Base-by-base conservation (phyloP, 2,888 invertebrate genomes). In the Orthosia gothica region DNA sequence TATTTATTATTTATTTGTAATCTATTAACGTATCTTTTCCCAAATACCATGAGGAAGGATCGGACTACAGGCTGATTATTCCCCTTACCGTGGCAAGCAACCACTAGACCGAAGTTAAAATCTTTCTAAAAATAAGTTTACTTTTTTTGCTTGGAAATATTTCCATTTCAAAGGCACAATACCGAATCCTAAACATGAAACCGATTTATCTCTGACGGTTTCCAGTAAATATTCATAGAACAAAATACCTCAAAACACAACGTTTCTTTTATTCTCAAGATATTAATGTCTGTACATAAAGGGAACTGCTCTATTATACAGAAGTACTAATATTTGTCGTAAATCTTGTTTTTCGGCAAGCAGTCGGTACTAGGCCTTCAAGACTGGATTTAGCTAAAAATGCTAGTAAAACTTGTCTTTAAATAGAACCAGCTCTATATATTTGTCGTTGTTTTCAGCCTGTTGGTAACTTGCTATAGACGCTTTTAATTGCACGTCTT, bases 121-220 rank as follows among this genome's bases (percentile, higher is more conserved):
- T 12, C 9, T n/a, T n/a, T 5, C 52, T 23, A 55, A 75, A 77
- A 77, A 64, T 23, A 47, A 55, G 18, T 45, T n/a, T 16, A 47
- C 2, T 59, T 68, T 59, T 16, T 59, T 49, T 40, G n/a, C 13
- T 61, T 26, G 13, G 3, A 15, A 23, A 16, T 45, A 72, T 76
- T 64, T 64, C 40, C 52, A 66, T 79, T 64, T 58, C 32, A 74
- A 67, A 79, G 50, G 3, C 50, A 70, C 5, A 49, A 20, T 32
- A 50, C 26, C 49, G 4, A 55, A 64, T 26, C 16, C n/a, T 45
- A n/a, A 76, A 68, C 79, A 70, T 54, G 59, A 76, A 69, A 59
- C 64, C 81, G n/a, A 81, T 81, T 76, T 67, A 59, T 80, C 59
- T 76, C 57, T 68, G 71, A 47, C 67, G 20, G 18, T 32, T 58